Evolutionary conservation across 1,140 invertebrate species (phyloP).

Genomic region (Parapsyche elsis): DNA sequence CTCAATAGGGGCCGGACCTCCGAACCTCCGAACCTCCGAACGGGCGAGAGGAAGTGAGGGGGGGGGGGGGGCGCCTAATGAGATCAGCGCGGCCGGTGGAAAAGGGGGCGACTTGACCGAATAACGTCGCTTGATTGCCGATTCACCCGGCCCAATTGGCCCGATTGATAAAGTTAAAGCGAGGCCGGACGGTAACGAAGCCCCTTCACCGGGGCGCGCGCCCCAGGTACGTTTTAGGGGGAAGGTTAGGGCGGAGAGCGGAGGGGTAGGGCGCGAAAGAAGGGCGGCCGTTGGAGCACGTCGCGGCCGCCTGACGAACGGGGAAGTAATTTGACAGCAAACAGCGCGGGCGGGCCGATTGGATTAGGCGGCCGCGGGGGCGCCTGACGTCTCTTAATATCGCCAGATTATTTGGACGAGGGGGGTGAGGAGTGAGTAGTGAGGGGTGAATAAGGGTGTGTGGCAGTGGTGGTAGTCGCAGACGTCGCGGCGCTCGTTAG

Average conservation of each 20-base stretch:
- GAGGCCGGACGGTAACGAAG: slow-evolving; percentile 65
- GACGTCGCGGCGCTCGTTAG: slow-evolving; percentile 54
- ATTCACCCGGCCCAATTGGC: slow-evolving; percentile 67
- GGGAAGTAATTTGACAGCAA: slow-evolving; percentile 55
- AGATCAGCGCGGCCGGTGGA: slow-evolving; percentile 46
- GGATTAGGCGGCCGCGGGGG: slow-evolving; percentile 42
- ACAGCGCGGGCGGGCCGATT: slow-evolving; percentile 51
- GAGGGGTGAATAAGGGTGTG: not conserved
- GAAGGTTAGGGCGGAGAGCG: slow-evolving; percentile 1
- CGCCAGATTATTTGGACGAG: slow-evolving; percentile 51
- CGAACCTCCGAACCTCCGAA: slow-evolving; percentile 24
- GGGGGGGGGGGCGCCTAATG: slow-evolving; percentile 32
- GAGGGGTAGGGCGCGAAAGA: not conserved
- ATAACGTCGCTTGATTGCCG: slow-evolving; percentile 64
- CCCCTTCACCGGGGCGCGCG: slow-evolving; percentile 59
- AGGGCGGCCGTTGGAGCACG: slow-evolving; percentile 25
- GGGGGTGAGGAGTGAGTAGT: slow-evolving; percentile 42
- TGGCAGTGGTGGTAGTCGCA: slow-evolving; percentile 34
- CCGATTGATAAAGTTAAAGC: slow-evolving; percentile 65
- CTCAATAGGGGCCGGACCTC: slow-evolving; percentile 61
- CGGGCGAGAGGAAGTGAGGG: not conserved
- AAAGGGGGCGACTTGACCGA: slow-evolving; percentile 55
- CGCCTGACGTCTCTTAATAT: slow-evolving; percentile 50
- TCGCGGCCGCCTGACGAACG: slow-evolving; percentile 50
- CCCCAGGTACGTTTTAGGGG: slow-evolving; percentile 1